phyloP scores from a whole-genome alignment of 1,140 invertebrate species.

The Ips typographus region DNA sequence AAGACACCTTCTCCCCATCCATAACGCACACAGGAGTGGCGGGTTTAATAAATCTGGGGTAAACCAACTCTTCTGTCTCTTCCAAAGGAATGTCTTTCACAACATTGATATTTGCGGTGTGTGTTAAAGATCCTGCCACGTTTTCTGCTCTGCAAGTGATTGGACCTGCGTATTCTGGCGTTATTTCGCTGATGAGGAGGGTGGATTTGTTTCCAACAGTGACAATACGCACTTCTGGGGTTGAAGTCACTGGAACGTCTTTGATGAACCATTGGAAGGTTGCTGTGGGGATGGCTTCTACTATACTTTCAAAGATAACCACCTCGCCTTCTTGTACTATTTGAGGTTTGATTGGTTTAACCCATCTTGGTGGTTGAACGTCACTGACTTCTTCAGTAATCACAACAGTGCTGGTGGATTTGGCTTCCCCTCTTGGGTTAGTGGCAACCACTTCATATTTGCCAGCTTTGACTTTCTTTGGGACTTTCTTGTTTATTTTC shows the following conservation, averaged over 20 bases:
- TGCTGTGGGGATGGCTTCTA: slow-evolving; percentile 74
- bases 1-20: slow-evolving; percentile 86
- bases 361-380: slow-evolving; percentile 72
- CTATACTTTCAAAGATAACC: slow-evolving; percentile 74
- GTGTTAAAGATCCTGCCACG: slow-evolving; percentile 80
- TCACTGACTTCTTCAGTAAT: slow-evolving; percentile 59
- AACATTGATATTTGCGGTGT: slow-evolving; percentile 74
- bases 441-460: slow-evolving; percentile 82
- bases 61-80: slow-evolving; percentile 62
- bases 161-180: slow-evolving; percentile 69
- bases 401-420: slow-evolving; percentile 75
- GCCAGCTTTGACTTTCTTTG: slow-evolving; percentile 72
- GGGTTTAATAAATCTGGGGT: slow-evolving; percentile 74
- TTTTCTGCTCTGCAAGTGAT: slow-evolving; percentile 90
- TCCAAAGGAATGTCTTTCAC: slow-evolving; percentile 62
- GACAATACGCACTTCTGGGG: slow-evolving; percentile 68
- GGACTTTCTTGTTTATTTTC: slow-evolving; percentile 62
- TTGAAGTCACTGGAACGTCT: slow-evolving; percentile 61
- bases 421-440: slow-evolving; percentile 74
- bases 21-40: slow-evolving; percentile 78
- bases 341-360: slow-evolving; percentile 70
- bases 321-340: slow-evolving; percentile 72
- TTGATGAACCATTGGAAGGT: slow-evolving; percentile 87
- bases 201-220: slow-evolving; percentile 78
- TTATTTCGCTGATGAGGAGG: slow-evolving; percentile 75